Base-by-base conservation (phyloP, 2,888 invertebrate species). In the Brachycybe producta region DNA sequence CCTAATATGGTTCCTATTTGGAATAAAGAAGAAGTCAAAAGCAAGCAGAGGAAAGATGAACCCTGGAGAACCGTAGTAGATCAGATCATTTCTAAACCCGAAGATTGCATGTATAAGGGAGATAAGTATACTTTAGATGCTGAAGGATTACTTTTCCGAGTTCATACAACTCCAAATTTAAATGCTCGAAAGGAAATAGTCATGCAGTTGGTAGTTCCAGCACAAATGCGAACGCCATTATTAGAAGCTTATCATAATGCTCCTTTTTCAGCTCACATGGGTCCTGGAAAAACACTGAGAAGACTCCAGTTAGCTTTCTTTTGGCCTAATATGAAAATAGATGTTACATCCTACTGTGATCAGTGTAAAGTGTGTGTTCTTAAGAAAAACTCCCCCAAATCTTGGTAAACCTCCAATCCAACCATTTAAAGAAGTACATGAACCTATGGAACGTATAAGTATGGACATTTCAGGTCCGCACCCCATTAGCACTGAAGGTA, bases 401-500 rank as follows among this genome's bases (percentile, higher is more conserved):
- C 13, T 21, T 11, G n/a, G 34, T 7, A n/a, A 38, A 11, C 47
- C 49, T 21, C 49, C 52, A 13, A 48, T 56, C 13, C 26, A 56
- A 11, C 19, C 46, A n/a, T 36, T 47, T 15, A 47, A 47, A 23
- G 3, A 47, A 2, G 48, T 56, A 3, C 45, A 49, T 19, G 30
- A 36, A 7, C 57, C 60, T 5, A 58, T 59, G 53, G 54, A 59
- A 26, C 48, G 54, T 26, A 35, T 58, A 2, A 43, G 55, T 3
- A 51, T 54, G 17, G 60, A 59, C 41, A 21, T 56, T 3, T 13
- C 57, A 19, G 60, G 60, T 2, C 59, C 59, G 1, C 49, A 60
- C 3, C 54, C 57, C n/a, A n/a, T 7, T 1, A 53, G 56, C 1
- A 11, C 17, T 3, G 41, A 24, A 0, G 50, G 52, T 5, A 57